Conservation (phyloP, 2,888 invertebrate species). For the Meghimatium bilineatum region DNA sequence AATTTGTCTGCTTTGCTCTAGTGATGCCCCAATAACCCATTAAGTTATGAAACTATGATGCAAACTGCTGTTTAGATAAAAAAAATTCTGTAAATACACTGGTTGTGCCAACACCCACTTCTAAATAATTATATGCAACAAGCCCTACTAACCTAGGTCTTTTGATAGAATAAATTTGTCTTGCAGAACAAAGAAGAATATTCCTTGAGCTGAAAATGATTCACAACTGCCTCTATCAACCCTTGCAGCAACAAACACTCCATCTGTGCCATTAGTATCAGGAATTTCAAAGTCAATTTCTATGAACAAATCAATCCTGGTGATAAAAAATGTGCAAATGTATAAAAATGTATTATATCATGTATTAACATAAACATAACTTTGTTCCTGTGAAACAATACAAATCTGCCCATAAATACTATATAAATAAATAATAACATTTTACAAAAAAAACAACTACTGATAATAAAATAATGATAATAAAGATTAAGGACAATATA, state of each 20-base stretch:
- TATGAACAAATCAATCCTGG: constrained; percentile 60
- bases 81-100: no score
- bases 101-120: background rate
- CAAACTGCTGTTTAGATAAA: no score
- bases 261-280: constrained; percentile 65
- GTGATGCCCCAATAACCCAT: no score
- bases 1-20: no score
- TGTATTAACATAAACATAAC: background rate
- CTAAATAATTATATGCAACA: background rate
- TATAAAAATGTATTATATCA: background rate
- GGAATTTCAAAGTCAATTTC: constrained; percentile 64
- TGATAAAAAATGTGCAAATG: no score
- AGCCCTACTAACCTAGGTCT: constrained; percentile 64
- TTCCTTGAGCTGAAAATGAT: constrained; percentile 65
- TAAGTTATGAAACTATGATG: no score
- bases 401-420: no score
- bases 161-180: constrained; percentile 59
- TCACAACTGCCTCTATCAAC: constrained; percentile 71
- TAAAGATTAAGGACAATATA: no score
- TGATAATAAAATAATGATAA: no score
- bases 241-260: constrained; percentile 71
- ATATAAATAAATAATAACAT: no score
- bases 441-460: no score
- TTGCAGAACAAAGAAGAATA: constrained; percentile 68
- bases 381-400: no score